phyloP scores from a whole-genome alignment of 2,888 invertebrate genomes.

The Blastobasis lacticolella region DNA sequence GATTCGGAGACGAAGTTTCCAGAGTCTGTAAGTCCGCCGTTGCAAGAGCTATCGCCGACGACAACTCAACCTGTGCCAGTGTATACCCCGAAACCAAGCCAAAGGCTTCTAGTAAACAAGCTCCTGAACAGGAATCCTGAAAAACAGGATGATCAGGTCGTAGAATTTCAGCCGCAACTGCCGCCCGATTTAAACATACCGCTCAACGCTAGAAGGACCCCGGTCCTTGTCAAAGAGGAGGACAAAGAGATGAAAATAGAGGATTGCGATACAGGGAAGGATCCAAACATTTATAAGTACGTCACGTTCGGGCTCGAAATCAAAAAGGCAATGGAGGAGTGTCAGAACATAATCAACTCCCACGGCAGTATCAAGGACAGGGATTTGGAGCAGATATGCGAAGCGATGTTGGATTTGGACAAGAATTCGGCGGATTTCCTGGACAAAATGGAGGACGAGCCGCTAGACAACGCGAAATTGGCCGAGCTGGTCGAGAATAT shows the following conservation, averaged over 20 bases:
- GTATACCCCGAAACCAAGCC: conserved; percentile 45
- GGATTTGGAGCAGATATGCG: conserved; percentile 56
- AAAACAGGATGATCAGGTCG: conserved; percentile 23
- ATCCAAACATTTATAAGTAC: conserved; percentile 51
- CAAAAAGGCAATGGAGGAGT: conserved; percentile 65
- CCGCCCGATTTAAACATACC: conserved; percentile 41
- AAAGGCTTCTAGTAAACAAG: conserved; percentile 47
- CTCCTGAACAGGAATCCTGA: conserved; percentile 28
- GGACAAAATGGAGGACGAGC: conserved; percentile 49
- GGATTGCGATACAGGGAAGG: conserved; percentile 24
- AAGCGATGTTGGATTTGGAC: conserved; percentile 59
- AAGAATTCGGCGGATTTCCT: conserved; percentile 53
- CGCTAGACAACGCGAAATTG: conserved; percentile 46
- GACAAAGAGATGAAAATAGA: conserved; percentile 17
- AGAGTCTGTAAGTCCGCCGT: conserved; percentile 57
- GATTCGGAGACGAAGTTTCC: conserved; percentile 37
- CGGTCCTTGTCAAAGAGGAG: conserved; percentile 31
- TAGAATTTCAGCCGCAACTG: conserved; percentile 32
- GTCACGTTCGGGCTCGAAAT: conserved; percentile 59
- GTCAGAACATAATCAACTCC: conserved; percentile 62
- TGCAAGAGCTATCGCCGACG: conserved; percentile 61
- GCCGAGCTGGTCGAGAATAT: conserved; percentile 56
- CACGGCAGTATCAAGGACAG: conserved; percentile 44
- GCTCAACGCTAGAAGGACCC: conserved; percentile 37
- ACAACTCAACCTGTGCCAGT: conserved; percentile 45